Evolutionary conservation across 2,113 vertebrate species (phyloP).

Genomic region (Nothobranchius kuhntae): DNA sequence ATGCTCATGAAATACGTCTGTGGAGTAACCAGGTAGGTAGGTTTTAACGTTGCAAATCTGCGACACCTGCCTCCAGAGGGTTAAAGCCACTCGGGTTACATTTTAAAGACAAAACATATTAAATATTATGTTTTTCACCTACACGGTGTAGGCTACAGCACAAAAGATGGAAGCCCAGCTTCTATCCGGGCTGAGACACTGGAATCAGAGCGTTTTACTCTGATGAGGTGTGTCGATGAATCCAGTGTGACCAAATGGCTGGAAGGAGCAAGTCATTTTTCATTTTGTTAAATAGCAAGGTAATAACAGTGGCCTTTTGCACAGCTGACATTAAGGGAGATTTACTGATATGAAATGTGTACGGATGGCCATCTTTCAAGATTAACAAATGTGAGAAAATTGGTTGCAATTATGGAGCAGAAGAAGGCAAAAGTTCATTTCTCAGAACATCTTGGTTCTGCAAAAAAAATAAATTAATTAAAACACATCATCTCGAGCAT

Average conservation of each 20-base stretch:
- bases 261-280: conserved; percentile 10
- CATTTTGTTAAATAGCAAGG: conserved; percentile 38
- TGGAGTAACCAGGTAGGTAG: no score
- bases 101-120: neutral
- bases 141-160: neutral
- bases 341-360: conserved; percentile 24
- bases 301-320: conserved; percentile 37
- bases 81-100: no score
- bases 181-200: neutral
- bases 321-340: conserved; percentile 35
- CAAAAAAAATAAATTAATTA: neutral
- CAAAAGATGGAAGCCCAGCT: conserved; percentile 10
- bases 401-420: conserved; percentile 29
- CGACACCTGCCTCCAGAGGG: no score
- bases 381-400: conserved; percentile 51
- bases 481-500: neutral
- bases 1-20: no score
- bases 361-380: conserved; percentile 40
- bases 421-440: conserved; percentile 31
- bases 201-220: conserved; percentile 12
- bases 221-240: conserved; percentile 7
- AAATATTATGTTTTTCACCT: conserved; percentile 1
- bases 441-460: conserved; percentile 7
- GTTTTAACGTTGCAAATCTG: no score
- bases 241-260: conserved; percentile 24